Conservation (phyloP, 1,140 invertebrate genomes). For the Psilanteris sp. region DNA sequence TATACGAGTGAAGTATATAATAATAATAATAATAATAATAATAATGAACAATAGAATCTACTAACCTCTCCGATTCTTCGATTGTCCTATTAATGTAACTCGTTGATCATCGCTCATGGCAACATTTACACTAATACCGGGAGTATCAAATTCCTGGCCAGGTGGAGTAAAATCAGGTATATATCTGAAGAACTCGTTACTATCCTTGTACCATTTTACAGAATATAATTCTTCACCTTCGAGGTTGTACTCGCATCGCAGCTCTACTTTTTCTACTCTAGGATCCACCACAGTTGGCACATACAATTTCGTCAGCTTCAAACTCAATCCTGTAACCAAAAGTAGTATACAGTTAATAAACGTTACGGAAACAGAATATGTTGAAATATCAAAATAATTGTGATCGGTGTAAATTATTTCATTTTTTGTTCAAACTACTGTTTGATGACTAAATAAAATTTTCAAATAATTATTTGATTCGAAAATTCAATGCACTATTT, state of each 20-base stretch:
- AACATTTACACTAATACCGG: constrained; percentile 90
- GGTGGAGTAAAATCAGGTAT: constrained; percentile 83
- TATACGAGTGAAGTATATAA: too few species aligned
- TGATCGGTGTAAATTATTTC: too few species aligned
- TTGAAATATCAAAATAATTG: too few species aligned
- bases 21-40: too few species aligned
- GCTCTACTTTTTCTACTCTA: constrained; percentile 76
- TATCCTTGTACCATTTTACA: constrained; percentile 85
- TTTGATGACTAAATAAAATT: too few species aligned
- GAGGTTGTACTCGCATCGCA: constrained; percentile 80
- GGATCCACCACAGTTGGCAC: constrained; percentile 74
- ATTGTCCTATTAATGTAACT: constrained; percentile 69
- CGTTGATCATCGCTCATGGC: constrained; percentile 69
- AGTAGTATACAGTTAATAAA: too few species aligned
- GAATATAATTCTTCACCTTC: constrained; percentile 81
- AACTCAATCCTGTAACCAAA: constrained; percentile 53
- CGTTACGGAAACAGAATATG: too few species aligned
- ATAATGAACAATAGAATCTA: not conserved
- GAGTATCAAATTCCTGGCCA: constrained; percentile 85
- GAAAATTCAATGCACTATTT: too few species aligned
- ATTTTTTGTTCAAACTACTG: too few species aligned
- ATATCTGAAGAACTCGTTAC: constrained; percentile 83
- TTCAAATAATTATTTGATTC: too few species aligned
- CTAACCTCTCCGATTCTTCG: constrained; percentile 41
- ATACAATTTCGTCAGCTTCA: constrained; percentile 66